Evolutionary conservation across 2,113 vertebrate genomes (phyloP).

Genomic region (Psephotus haematonotus): DNA sequence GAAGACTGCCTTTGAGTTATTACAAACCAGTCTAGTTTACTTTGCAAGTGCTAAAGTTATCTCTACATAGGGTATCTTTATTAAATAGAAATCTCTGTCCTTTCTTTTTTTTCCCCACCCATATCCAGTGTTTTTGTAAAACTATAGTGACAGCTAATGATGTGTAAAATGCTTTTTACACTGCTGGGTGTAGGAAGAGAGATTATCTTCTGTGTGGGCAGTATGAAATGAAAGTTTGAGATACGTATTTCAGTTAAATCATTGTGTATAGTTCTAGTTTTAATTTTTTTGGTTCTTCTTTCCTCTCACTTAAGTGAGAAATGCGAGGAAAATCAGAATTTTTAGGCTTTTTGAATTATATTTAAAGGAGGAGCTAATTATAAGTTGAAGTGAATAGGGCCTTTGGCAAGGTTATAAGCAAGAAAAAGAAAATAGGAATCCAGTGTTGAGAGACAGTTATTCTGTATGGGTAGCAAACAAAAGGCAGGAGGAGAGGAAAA

Average conservation of each 20-base stretch:
- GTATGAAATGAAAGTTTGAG: background rate
- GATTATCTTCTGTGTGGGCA: background rate
- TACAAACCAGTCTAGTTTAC: background rate
- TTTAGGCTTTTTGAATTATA: background rate
- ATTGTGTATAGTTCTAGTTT: background rate
- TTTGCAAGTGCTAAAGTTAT: background rate
- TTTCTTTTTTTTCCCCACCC: background rate
- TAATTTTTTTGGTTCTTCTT: background rate
- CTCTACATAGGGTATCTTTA: rapidly evolving
- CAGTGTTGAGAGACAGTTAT: background rate
- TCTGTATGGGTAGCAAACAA: background rate
- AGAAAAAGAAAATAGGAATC: background rate
- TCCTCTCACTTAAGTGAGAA: background rate
- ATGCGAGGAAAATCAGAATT: background rate
- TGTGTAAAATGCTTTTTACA: background rate
- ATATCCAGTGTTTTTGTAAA: background rate
- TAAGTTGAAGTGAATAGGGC: background rate
- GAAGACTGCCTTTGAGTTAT: background rate
- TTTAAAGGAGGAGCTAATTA: background rate
- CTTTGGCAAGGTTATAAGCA: background rate
- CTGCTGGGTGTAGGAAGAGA: background rate
- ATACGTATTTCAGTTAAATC: background rate
- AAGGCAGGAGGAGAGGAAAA: background rate
- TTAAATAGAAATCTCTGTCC: background rate
- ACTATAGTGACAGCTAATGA: background rate